Conservation (phyloP, 1,140 invertebrate species). For the Pentalonia nigronervosa region DNA sequence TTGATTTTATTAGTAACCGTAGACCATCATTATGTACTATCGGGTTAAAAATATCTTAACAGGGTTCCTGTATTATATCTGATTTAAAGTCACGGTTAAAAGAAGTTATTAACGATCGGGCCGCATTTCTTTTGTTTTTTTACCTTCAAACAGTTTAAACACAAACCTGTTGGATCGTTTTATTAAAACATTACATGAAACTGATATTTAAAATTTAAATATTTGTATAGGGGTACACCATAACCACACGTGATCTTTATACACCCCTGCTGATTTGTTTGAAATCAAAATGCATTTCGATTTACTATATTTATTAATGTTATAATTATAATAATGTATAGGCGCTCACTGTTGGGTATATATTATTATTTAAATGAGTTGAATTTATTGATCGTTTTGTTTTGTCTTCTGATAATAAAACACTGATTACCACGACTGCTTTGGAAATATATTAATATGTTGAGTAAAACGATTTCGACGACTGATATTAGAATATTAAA, state of each 20-base stretch:
- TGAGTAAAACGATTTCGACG: background rate
- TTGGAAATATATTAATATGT: background rate
- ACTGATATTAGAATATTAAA: constrained; percentile 12
- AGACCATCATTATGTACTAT: background rate
- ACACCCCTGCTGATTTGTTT: constrained; percentile 41
- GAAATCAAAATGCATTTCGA: constrained; percentile 5
- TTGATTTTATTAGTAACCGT: too few species aligned
- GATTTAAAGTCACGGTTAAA: constrained; percentile 32
- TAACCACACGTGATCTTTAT: constrained; percentile 21
- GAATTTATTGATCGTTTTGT: constrained; percentile 15
- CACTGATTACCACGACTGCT: background rate
- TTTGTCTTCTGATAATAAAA: background rate
- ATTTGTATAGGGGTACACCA: constrained; percentile 9
- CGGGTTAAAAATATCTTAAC: background rate
- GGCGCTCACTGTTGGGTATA: background rate
- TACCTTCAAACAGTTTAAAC: background rate
- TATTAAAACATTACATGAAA: background rate
- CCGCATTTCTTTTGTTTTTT: constrained; percentile 44
- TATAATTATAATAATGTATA: constrained; percentile 10
- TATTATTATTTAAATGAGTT: background rate
- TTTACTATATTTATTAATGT: background rate
- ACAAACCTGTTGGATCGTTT: constrained; percentile 25
- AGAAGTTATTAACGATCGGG: constrained; percentile 53
- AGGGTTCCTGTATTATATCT: constrained; percentile 11
- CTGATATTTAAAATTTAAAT: constrained; percentile 53